These are phyloP conservation scores for Tetheella fluctuosa DNA, from an alignment of 2,888 invertebrate species.

Conservation along the genomic window DNA sequence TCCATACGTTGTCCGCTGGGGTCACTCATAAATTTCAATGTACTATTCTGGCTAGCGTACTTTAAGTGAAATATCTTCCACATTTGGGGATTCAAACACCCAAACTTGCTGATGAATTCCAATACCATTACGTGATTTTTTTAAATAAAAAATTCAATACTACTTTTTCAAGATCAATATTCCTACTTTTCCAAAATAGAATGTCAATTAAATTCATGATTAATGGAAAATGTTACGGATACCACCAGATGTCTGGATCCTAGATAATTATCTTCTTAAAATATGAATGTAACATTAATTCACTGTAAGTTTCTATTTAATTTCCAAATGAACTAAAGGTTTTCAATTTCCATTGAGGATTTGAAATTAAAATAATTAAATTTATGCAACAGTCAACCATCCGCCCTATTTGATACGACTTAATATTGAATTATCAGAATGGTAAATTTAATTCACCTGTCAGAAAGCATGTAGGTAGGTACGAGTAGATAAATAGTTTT, in stretches of 20 bases:
- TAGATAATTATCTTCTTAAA: too few species aligned
- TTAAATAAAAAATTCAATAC: conserved; percentile 40
- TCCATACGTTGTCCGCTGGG: conserved; percentile 63
- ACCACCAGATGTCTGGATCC: too few species aligned
- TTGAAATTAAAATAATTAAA: too few species aligned
- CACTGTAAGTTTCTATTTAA: too few species aligned
- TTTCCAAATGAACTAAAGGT: too few species aligned
- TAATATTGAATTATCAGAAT: conserved; percentile 9
- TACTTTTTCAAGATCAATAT: background rate
- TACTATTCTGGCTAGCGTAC: conserved; percentile 68
- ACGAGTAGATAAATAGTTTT: conserved; percentile 10
- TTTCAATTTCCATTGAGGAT: background rate
- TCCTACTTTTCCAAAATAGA: background rate
- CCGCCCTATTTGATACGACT: background rate
- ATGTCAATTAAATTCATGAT: too few species aligned
- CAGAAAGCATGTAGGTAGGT: conserved; percentile 3
- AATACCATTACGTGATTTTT: conserved; percentile 57
- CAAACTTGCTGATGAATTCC: conserved; percentile 64
- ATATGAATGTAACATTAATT: too few species aligned
- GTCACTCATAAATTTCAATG: conserved; percentile 76
- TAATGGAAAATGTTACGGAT: too few species aligned
- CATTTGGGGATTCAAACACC: conserved; percentile 69
- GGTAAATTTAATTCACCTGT: conserved; percentile 8
- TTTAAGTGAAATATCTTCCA: conserved; percentile 76
- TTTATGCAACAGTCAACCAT: background rate